Conservation (phyloP, 2,113 vertebrate species). For the Leuciscus idus region DNA sequence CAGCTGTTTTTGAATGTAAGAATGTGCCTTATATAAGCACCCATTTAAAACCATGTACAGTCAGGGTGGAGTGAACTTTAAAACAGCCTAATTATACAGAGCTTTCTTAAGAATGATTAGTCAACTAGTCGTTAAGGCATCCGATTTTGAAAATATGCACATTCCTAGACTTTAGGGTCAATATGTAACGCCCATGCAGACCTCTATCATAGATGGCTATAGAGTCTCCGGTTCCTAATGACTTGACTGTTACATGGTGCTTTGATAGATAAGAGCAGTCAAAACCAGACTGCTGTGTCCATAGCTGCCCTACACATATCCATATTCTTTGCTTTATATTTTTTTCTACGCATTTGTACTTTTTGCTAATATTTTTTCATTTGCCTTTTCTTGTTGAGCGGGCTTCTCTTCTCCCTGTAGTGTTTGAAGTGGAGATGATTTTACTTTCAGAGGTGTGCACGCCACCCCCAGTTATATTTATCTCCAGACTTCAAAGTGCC, state of each 20-base stretch:
- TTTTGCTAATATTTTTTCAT: background rate
- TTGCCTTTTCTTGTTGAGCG: constrained; percentile 23
- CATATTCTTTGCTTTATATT: constrained; percentile 15
- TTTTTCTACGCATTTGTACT: background rate
- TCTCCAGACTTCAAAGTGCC: constrained; percentile 74
- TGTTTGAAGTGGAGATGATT: constrained; percentile 49
- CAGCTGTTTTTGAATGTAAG: background rate
- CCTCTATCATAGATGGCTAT: background rate
- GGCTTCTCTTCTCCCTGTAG: background rate
- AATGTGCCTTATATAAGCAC: background rate
- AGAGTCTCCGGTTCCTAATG: background rate
- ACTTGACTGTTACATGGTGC: background rate
- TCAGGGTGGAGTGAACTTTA: background rate
- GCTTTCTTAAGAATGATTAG: too few species aligned
- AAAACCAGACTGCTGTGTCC: background rate
- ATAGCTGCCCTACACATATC: background rate
- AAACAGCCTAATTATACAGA: background rate
- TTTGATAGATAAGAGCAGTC: background rate
- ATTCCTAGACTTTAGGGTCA: background rate
- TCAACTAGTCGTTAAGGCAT: too few species aligned
- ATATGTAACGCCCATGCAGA: background rate
- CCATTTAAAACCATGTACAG: background rate
- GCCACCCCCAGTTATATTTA: constrained; percentile 51
- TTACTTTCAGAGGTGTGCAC: constrained; percentile 41
- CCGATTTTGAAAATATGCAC: background rate